Base-by-base conservation (phyloP, 2,888 invertebrate species). In the Machimus rusticus region DNA sequence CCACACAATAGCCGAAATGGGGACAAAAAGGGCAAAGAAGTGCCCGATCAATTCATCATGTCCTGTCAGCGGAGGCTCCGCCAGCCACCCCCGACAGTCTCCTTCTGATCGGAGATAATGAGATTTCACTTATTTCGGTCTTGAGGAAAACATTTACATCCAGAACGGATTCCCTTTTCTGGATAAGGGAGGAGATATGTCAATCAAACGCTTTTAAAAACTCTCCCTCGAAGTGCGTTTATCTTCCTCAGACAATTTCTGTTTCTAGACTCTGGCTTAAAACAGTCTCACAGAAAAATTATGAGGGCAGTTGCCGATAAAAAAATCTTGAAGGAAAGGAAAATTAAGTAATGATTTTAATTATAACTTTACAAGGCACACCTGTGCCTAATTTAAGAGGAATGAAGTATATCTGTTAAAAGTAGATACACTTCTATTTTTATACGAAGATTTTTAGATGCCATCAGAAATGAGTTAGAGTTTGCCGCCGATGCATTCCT, bases 1-100 rank as follows among this genome's bases (percentile, higher is more conserved):
- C 12, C 12, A 39, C 39, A 39, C 39, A 39, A 39, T 39, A 39
- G 39, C 39, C 39, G 39, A 46, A 46, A 28, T 28, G 79, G 39
- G 28, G 77, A 66, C 46, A 55, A 77, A 55, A 86, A n/a, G 74
- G 39, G 51, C 34, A 79, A 1, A 37, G 66, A 55, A 31, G 39
- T 85, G 19, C 43, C 43, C 86, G 43, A 86, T 23, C 87, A 88
- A 88, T 88, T 88, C 79, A 87, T 88, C 88, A 88, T 88, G 74
- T 51, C 78, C 84, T 84, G 87, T 85, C 87, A 87, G 55, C 84
- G 79, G 16, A 39, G 86, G 37, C 43, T 46, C 51, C 34, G 74
- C 19, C 19, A 2, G 74, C 23, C 79, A 82, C 57, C n/a, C 39
- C 55, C 28, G n/a, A 43, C 76, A 34, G 37, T 31, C 77, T 86